Evolutionary conservation across 2,888 invertebrate genomes (phyloP).

Genomic region (Polylopha cassiicola): DNA sequence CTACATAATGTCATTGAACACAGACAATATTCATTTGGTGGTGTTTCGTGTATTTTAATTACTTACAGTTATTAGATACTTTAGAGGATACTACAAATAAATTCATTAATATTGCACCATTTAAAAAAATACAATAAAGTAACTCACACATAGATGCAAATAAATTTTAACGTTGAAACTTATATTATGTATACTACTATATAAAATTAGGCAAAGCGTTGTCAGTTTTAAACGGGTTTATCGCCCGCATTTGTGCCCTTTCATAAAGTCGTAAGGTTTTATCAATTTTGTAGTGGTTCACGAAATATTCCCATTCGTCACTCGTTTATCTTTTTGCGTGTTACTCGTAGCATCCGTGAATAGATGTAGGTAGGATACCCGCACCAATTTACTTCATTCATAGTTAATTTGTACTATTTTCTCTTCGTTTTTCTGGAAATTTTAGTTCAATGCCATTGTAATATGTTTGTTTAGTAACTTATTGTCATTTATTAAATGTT

Average conservation of each 20-base stretch:
- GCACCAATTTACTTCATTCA: too few species aligned
- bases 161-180: slow-evolving; percentile 4
- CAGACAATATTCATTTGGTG: slow-evolving; percentile 63
- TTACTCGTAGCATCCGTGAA: too few species aligned
- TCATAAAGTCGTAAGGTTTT: slow-evolving; percentile 5
- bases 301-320: slow-evolving; percentile 2
- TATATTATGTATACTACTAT: too few species aligned
- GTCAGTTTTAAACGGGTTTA: not conserved
- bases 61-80: slow-evolving; percentile 31
- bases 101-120: slow-evolving; percentile 26
- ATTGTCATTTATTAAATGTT: too few species aligned
- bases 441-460: too few species aligned
- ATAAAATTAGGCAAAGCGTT: not conserved
- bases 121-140: too few species aligned
- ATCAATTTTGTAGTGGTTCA: slow-evolving; percentile 7
- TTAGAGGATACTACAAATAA: slow-evolving; percentile 28
- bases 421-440: too few species aligned
- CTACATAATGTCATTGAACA: slow-evolving; percentile 53
- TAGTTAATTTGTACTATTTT: too few species aligned
- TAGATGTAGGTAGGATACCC: too few species aligned
- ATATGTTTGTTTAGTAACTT: too few species aligned
- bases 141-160: too few species aligned
- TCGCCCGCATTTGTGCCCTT: not conserved
- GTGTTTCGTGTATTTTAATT: slow-evolving; percentile 53
- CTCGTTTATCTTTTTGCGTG: slow-evolving; percentile 11